Evolutionary conservation across 2,113 vertebrate species (phyloP), one percentile per base, ranked within the genome.

Genomic region (Circaetus cinerascens): DNA sequence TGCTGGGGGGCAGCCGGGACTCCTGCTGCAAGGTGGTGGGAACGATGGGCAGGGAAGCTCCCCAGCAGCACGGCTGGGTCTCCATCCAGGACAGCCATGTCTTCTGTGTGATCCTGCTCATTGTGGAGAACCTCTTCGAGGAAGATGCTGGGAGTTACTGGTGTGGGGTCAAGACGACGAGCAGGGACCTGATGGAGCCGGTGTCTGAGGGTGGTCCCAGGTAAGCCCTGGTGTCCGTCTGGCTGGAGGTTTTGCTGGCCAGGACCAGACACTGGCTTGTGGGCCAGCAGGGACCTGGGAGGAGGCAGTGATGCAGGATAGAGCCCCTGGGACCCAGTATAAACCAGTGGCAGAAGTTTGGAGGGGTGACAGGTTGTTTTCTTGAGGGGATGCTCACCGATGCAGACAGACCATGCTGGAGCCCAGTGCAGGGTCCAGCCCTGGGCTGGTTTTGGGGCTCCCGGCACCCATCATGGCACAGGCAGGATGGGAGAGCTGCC

Each of bases 401-500:
- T n/a, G 53, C 10, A 46, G 30, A 40, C 46, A 64, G 41, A 34
- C 8, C 1, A 2, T 11, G 15, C 38, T 46, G 63, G 6, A 68
- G 19, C 29, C 15, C 55, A 26, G 2, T 1, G 23, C 53, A 51
- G 36, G 21, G 43, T 32, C 30, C 36, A 32, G 11, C 21, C 27
- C 45, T 1, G 4, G n/a, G 14, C 40, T 36, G 14, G 0, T 56
- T 21, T n/a, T 3, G 9, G 72, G 25, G 63, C 4, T 77, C n/a
- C 32, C 4, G 2, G 62, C 41, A 69, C 16, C 13, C 20, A 20
- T 14, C 30, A 34, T 4, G 1, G 2, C 0, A 1, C 40, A 40
- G 62, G 45, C 19, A 75, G 45, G 53, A 68, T 1, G 2, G 56
- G 5, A 3, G 22, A 56, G 29, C 74, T 6, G 1, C 27, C 1